Conservation (phyloP, 2,113 vertebrate genomes). For the Chloropsis cyanopogon region DNA sequence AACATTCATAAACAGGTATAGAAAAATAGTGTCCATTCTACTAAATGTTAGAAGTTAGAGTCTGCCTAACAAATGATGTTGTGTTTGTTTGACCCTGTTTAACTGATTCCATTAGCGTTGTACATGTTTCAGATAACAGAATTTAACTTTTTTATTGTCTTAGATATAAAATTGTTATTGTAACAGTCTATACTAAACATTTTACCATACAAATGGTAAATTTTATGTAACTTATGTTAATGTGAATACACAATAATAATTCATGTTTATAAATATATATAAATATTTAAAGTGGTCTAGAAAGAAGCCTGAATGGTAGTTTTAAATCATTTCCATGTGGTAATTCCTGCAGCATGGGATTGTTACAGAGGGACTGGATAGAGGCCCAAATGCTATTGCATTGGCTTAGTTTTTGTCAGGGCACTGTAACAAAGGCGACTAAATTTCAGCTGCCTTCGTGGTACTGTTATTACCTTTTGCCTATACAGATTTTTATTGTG, state of each 20-base stretch:
- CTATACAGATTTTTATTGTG: neutral
- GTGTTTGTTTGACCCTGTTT: neutral
- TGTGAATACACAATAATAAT: neutral
- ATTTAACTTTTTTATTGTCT: neutral
- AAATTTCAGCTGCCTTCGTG: neutral
- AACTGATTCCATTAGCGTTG: neutral
- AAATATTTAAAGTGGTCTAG: neutral
- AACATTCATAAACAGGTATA: neutral
- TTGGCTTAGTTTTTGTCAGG: neutral
- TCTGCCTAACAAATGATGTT: neutral
- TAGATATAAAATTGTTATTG: neutral
- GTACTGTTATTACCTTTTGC: slow-evolving; percentile 1
- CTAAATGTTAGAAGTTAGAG: neutral
- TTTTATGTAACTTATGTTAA: neutral
- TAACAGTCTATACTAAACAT: neutral
- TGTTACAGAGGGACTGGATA: neutral
- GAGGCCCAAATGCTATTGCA: neutral
- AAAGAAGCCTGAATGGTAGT: neutral
- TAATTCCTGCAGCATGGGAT: neutral
- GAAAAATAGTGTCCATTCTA: neutral
- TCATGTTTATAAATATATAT: neutral
- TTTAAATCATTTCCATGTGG: neutral
- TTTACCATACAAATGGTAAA: neutral
- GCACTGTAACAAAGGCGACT: slow-evolving; percentile 23
- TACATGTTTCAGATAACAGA: neutral